Conservation (phyloP, 2,113 vertebrate species). For the Camelus dromedarius region DNA sequence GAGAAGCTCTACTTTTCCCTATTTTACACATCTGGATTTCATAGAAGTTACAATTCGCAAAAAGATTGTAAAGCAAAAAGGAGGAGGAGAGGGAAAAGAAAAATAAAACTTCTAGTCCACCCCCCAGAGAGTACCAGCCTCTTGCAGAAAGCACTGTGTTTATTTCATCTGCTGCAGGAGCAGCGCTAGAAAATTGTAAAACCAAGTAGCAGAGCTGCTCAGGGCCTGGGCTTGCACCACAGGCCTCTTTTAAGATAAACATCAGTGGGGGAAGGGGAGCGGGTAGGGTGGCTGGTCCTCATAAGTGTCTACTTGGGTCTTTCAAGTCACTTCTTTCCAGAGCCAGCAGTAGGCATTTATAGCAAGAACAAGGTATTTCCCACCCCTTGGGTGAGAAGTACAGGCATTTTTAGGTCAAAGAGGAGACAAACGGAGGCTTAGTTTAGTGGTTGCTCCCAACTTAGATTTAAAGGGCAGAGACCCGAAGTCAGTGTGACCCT, state of each 20-base stretch:
- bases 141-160: neutral
- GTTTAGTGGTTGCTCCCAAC: neutral
- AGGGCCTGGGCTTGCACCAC: neutral
- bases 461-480: neutral
- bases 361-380: neutral
- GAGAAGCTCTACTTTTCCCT: neutral
- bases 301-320: neutral
- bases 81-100: neutral
- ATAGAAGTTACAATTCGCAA: neutral
- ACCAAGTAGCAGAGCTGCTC: neutral
- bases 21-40: neutral
- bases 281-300: neutral
- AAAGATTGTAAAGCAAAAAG: neutral
- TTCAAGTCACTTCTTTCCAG: neutral
- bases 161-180: neutral
- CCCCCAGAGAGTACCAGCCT: neutral
- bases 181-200: neutral
- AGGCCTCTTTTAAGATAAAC: constrained; percentile 29
- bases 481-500: neutral
- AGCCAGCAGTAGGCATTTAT: neutral
- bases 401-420: neutral
- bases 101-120: neutral
- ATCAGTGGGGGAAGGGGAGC: neutral
- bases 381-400: neutral
- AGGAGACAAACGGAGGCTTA: neutral